A percentile compares a stretch with the other conserved stretches of the same genome.
Evolutionary conservation across 2,888 invertebrate genomes (phyloP).

Genomic region (Galerucella pusilla): DNA sequence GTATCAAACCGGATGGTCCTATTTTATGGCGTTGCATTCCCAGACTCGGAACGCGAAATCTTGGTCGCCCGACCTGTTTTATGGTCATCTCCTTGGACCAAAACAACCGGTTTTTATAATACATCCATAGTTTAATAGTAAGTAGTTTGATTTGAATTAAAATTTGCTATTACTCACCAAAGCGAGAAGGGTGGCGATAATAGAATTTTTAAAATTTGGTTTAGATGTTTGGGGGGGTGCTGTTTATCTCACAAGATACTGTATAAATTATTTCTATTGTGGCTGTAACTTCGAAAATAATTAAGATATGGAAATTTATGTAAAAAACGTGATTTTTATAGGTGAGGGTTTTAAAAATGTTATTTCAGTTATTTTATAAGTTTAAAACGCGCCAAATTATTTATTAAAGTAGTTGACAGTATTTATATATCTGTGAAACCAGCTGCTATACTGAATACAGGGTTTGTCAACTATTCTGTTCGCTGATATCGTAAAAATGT

Average conservation of each 20-base stretch:
- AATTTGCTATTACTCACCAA: conserved; percentile 18
- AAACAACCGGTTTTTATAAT: conserved; percentile 10
- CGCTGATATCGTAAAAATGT: too few relatives aligned
- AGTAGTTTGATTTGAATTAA: conserved; percentile 18
- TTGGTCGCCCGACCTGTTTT: conserved; percentile 15
- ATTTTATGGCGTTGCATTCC: conserved; percentile 19
- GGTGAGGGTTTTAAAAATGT: too few relatives aligned
- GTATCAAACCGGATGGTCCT: conserved; percentile 19
- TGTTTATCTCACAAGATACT: not conserved
- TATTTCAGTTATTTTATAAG: too few relatives aligned
- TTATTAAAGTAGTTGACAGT: too few relatives aligned
- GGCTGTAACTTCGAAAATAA: too few relatives aligned
- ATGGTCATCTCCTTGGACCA: conserved; percentile 24
- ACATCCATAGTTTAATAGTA: conserved; percentile 12
- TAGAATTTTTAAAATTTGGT: not conserved
- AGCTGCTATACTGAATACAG: too few relatives aligned
- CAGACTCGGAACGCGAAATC: conserved; percentile 20
- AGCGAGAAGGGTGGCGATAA: not conserved
- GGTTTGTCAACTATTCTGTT: too few relatives aligned
- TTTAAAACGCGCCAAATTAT: too few relatives aligned
- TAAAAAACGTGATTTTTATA: not conserved
- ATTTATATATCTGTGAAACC: too few relatives aligned
- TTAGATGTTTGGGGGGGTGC: not conserved
- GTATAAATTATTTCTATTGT: not conserved
- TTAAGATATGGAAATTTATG: not conserved